Percentiles rank a stretch among this genome's conserved stretches.
Conservation (phyloP, 2,888 invertebrate genomes). For the Hetaerina titia region DNA sequence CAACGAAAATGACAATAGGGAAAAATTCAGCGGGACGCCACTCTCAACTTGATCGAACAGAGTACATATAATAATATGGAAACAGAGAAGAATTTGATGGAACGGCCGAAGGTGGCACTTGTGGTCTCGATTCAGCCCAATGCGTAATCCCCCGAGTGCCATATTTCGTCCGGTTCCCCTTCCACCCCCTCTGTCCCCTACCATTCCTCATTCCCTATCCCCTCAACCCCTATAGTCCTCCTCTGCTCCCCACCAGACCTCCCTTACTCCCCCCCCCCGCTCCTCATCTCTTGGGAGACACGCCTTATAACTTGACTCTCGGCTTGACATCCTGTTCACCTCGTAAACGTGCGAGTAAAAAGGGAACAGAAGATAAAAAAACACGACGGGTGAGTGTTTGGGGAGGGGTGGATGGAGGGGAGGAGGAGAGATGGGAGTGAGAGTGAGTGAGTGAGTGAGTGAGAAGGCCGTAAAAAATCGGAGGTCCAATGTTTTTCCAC, state of each 20-base stretch:
- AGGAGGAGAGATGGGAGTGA: background rate
- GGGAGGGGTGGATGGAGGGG: background rate
- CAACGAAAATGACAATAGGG: too few species aligned
- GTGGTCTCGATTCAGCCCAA: conserved; percentile 25
- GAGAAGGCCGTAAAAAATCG: conserved; percentile 59
- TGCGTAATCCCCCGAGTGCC: background rate
- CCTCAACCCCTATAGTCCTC: background rate
- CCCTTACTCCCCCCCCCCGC: background rate
- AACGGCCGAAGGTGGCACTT: conserved; percentile 38
- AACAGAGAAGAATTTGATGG: background rate
- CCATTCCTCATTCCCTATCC: conserved; percentile 20
- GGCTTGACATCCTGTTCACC: conserved; percentile 63
- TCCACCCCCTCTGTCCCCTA: conserved; percentile 32
- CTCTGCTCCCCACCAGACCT: background rate
- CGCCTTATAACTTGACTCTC: conserved; percentile 61
- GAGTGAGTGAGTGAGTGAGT: background rate
- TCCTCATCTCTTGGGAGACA: conserved; percentile 15
- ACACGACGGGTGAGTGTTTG: conserved; percentile 47
- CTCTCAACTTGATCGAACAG: too few species aligned
- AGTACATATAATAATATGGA: background rate
- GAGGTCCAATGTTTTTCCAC: conserved; percentile 48
- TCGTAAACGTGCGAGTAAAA: conserved; percentile 62
- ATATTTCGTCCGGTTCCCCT: conserved; percentile 16
- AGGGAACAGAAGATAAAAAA: conserved; percentile 56
- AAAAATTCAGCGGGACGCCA: too few species aligned